phyloP scores from a whole-genome alignment of 1,140 invertebrate species.

The Choristoneura fumiferana region DNA sequence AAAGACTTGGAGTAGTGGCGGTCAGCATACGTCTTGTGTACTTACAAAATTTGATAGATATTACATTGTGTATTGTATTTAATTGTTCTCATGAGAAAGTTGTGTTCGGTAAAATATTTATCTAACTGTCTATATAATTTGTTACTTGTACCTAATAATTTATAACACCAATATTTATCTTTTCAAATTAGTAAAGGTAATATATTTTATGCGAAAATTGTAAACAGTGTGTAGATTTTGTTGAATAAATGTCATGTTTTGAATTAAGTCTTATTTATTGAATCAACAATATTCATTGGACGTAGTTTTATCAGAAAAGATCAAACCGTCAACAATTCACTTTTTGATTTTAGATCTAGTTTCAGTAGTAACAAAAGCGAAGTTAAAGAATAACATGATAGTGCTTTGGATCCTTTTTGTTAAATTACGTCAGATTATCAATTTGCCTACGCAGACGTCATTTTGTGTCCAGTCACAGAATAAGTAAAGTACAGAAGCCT shows the following conservation, averaged over 20 bases:
- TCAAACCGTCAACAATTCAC: too few relatives aligned
- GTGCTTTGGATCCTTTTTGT: too few relatives aligned
- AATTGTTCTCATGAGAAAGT: constrained; percentile 42
- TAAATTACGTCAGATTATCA: too few relatives aligned
- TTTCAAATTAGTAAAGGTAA: constrained; percentile 46
- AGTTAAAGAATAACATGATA: too few relatives aligned
- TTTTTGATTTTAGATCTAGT: too few relatives aligned
- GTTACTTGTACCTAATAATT: constrained; percentile 55
- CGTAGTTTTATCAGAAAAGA: too few relatives aligned
- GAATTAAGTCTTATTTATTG: constrained; percentile 14
- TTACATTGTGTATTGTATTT: constrained; percentile 23
- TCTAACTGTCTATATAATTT: constrained; percentile 43
- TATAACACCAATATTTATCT: constrained; percentile 70
- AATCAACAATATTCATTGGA: too few relatives aligned
- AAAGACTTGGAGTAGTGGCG: not conserved
- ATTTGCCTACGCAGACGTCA: too few relatives aligned
- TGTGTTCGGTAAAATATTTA: constrained; percentile 43
- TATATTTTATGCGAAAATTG: constrained; percentile 59
- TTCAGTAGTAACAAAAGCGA: too few relatives aligned
- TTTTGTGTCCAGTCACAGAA: too few relatives aligned
- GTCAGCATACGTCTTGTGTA: constrained; percentile 22
- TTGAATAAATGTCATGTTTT: constrained; percentile 76
- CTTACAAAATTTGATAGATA: constrained; percentile 47
- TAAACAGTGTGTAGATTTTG: constrained; percentile 73
- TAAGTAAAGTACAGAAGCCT: too few relatives aligned